A percentile compares a stretch with the other conserved stretches of the same genome.
phyloP scores from a whole-genome alignment of 2,113 vertebrate genomes.

The Xiphophorus hellerii region DNA sequence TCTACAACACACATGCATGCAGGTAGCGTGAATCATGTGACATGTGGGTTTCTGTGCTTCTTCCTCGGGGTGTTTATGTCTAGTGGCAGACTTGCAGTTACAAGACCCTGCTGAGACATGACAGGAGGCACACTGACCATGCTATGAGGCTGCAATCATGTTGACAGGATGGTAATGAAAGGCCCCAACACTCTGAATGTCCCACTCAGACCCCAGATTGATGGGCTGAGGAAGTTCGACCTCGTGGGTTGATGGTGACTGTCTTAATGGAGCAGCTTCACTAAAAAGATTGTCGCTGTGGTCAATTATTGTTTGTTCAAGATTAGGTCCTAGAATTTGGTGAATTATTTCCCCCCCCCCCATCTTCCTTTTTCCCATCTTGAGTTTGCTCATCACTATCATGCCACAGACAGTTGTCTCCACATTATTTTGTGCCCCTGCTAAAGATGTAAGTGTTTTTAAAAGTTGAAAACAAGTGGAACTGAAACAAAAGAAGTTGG shows the following conservation, averaged over 20 bases:
- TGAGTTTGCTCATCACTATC: neutral
- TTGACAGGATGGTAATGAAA: slow-evolving; percentile 70
- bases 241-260: slow-evolving; percentile 28
- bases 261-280: slow-evolving; percentile 22
- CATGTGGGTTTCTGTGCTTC: slow-evolving; percentile 3
- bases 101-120: slow-evolving; percentile 47
- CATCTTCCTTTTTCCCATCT: too few relatives aligned
- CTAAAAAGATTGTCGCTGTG: slow-evolving; percentile 3
- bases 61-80: slow-evolving; percentile 39
- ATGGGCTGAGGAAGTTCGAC: slow-evolving; percentile 65
- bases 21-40: slow-evolving; percentile 48
- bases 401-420: neutral
- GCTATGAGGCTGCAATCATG: slow-evolving; percentile 49
- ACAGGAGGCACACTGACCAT: slow-evolving; percentile 61
- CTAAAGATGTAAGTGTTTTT: too few relatives aligned
- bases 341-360: neutral
- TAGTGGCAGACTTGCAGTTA: slow-evolving; percentile 59
- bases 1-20: slow-evolving; percentile 10
- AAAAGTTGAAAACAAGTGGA: too few relatives aligned
- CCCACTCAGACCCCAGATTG: slow-evolving; percentile 24
- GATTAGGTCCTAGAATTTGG: neutral
- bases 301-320: slow-evolving; percentile 28
- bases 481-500: neutral
- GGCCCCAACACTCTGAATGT: slow-evolving; percentile 22
- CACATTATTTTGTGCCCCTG: neutral